A percentile compares a stretch with the other conserved stretches of the same genome.
phyloP scores from a whole-genome alignment of 2,113 vertebrate genomes.

The Vidua macroura region DNA sequence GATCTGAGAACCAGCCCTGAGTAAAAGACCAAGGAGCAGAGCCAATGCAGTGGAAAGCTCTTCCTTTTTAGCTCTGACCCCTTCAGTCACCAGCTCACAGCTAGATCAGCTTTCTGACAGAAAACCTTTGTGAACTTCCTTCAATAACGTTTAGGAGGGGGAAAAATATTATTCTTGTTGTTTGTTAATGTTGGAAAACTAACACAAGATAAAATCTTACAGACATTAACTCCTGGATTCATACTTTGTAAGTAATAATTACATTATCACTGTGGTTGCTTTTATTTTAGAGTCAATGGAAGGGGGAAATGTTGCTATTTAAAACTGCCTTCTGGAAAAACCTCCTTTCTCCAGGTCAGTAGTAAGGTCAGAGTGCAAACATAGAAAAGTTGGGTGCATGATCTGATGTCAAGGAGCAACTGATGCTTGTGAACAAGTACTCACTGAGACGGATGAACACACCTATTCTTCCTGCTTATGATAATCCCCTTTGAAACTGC shows the following conservation, averaged over 20 bases:
- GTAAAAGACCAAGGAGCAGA: neutral
- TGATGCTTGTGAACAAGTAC: neutral
- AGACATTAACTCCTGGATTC: neutral
- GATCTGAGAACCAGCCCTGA: neutral
- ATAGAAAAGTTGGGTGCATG: neutral
- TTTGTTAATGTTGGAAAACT: neutral
- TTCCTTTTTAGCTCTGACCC: neutral
- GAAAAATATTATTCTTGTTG: neutral
- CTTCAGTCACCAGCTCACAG: neutral
- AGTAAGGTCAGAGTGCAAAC: neutral
- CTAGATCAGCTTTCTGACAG: neutral
- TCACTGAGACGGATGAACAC: neutral
- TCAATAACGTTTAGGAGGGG: rapidly evolving
- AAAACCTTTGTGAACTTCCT: neutral
- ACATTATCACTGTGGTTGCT: neutral
- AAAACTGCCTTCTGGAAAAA: neutral
- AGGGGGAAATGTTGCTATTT: neutral
- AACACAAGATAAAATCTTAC: neutral
- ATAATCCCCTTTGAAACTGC: neutral
- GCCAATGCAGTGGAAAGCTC: neutral
- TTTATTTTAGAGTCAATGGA: neutral
- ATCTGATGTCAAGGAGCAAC: neutral
- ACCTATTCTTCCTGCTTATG: neutral
- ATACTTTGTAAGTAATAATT: neutral
- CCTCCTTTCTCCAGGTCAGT: neutral